Percentiles rank a stretch among this genome's conserved stretches.
Conservation (phyloP, 2,888 invertebrate species). For the Sesia bembeciformis region DNA sequence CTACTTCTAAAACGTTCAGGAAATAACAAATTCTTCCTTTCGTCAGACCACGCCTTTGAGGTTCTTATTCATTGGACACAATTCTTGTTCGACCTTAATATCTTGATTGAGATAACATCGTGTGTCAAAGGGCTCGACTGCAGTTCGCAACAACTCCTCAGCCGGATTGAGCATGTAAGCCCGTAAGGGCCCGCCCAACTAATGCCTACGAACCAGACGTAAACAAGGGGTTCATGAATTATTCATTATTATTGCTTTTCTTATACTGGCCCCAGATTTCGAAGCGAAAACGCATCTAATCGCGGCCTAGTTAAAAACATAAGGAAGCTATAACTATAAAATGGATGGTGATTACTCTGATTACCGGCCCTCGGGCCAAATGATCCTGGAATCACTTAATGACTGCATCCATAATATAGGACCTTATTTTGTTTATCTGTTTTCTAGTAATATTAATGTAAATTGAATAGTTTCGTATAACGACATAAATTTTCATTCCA, state of each 20-base stretch:
- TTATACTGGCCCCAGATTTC: constrained; percentile 28
- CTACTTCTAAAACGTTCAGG: too few species aligned
- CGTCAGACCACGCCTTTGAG: too few species aligned
- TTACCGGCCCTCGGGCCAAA: not conserved
- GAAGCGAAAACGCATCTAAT: constrained; percentile 43
- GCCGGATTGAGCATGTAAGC: not conserved
- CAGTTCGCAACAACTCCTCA: constrained; percentile 5
- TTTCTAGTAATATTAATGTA: too few species aligned
- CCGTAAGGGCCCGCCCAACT: constrained; percentile 15
- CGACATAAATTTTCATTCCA: too few species aligned
- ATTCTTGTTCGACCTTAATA: constrained; percentile 3
- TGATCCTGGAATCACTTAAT: not conserved
- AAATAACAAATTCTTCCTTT: too few species aligned
- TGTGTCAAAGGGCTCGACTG: constrained; percentile 2
- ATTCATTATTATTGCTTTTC: constrained; percentile 33
- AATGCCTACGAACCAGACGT: constrained; percentile 22
- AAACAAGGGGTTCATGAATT: constrained; percentile 32
- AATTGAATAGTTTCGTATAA: too few species aligned
- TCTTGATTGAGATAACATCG: constrained; percentile 6
- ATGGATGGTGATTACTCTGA: not conserved
- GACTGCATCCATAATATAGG: not conserved
- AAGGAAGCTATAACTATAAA: not conserved
- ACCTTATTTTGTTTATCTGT: too few species aligned
- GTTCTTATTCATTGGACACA: too few species aligned
- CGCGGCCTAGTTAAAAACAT: constrained; percentile 11